These are phyloP conservation scores for Ctenodactylus gundi DNA, from an alignment of 2,113 vertebrate genomes.

Conservation along the genomic window DNA sequence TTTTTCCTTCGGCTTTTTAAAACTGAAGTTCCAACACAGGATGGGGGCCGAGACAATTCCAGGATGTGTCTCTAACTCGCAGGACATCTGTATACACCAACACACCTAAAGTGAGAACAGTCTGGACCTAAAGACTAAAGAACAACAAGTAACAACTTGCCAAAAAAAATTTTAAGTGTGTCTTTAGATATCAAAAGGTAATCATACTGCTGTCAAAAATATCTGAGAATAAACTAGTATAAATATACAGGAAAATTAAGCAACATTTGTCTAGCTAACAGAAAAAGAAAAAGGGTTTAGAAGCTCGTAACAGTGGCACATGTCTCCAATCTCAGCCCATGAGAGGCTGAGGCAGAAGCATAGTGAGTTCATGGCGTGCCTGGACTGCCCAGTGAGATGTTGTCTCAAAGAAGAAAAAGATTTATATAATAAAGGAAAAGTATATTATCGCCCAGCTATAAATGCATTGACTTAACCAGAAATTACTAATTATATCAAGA, in stretches of 20 bases:
- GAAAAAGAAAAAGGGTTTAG: neutral
- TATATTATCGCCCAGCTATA: neutral
- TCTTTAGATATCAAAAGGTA: neutral
- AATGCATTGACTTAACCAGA: slow-evolving; percentile 17
- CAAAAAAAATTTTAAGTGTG: neutral
- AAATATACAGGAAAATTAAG: slow-evolving; percentile 21
- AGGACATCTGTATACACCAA: neutral
- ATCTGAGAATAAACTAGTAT: neutral
- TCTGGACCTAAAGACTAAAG: neutral
- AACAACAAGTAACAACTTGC: neutral
- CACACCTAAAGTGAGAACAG: neutral
- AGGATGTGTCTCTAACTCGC: neutral
- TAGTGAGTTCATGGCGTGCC: neutral
- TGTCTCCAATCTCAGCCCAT: neutral
- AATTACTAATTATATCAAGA: neutral
- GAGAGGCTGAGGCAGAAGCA: neutral
- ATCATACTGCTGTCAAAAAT: neutral
- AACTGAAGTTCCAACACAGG: neutral
- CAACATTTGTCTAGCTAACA: neutral
- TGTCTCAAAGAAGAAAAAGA: neutral
- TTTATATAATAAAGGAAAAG: neutral
- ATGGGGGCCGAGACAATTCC: neutral
- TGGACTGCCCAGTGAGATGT: neutral
- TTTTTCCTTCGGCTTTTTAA: neutral
- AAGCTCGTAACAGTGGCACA: neutral